phyloP scores from a whole-genome alignment of 2,888 invertebrate species.

The Amphipoea lucens region DNA sequence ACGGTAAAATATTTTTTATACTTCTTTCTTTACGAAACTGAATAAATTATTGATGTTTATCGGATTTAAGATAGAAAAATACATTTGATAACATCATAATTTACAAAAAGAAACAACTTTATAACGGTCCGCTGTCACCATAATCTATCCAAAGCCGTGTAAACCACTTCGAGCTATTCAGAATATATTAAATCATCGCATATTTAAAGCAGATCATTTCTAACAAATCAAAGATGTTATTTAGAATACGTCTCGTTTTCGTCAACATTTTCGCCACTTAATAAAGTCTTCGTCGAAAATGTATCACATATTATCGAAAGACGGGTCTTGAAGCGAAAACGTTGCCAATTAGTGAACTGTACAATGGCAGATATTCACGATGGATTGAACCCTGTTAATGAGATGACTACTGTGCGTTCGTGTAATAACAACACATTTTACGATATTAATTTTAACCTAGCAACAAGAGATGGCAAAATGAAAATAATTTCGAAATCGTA shows the following conservation, averaged over 20 bases:
- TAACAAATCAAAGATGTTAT: conserved; percentile 34
- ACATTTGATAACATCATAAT: conserved; percentile 26
- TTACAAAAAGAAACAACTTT: conserved; percentile 31
- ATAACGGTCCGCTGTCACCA: conserved; percentile 24
- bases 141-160: conserved; percentile 41
- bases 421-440: conserved; percentile 74
- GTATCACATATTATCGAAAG: conserved; percentile 59
- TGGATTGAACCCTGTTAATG: conserved; percentile 78
- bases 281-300: conserved; percentile 54
- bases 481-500: conserved; percentile 51
- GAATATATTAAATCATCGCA: conserved; percentile 30
- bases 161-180: conserved; percentile 39
- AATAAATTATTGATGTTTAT: conserved; percentile 6
- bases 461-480: conserved; percentile 47
- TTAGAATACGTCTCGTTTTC: conserved; percentile 24
- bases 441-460: conserved; percentile 72
- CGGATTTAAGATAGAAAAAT: conserved; percentile 3
- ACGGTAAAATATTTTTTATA: background rate
- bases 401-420: conserved; percentile 67
- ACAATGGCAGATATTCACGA: conserved; percentile 76
- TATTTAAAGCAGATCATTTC: conserved; percentile 28
- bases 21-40: background rate
- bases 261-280: conserved; percentile 34
- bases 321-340: conserved; percentile 69
- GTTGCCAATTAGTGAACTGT: conserved; percentile 82